Evolutionary conservation across 2,888 invertebrate species (phyloP).

Genomic region (Lasioglossum morio): DNA sequence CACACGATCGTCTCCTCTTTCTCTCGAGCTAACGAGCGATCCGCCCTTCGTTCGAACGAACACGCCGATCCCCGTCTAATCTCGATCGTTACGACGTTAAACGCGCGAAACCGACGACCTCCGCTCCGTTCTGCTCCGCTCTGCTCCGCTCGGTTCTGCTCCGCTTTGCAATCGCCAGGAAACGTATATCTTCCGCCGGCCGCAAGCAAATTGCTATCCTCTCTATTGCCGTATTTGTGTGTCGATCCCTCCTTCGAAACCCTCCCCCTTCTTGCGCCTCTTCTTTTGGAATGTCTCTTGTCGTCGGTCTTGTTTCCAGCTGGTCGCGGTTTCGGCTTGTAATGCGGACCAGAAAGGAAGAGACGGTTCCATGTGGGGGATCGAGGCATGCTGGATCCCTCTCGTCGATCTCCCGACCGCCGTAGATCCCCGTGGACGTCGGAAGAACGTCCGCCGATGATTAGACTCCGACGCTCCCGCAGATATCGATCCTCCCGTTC

Average conservation of each 20-base stretch:
- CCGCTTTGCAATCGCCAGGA: slow-evolving; percentile 24
- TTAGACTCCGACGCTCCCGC: background rate
- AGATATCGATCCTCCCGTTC: background rate
- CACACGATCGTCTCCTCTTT: slow-evolving; percentile 9
- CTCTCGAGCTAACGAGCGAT: slow-evolving; percentile 62
- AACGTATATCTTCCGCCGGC: slow-evolving; percentile 44
- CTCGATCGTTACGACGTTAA: slow-evolving; percentile 69
- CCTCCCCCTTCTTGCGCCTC: background rate
- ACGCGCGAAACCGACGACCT: slow-evolving; percentile 64
- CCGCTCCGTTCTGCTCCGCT: slow-evolving; percentile 13
- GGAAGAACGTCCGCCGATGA: background rate
- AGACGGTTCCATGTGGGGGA: slow-evolving; percentile 30
- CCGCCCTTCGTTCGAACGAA: slow-evolving; percentile 41
- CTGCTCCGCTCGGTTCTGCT: slow-evolving; percentile 15
- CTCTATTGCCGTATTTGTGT: slow-evolving; percentile 63
- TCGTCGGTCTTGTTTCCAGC: slow-evolving; percentile 39
- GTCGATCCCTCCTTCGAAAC: background rate
- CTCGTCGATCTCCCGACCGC: background rate
- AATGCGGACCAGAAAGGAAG: slow-evolving; percentile 39
- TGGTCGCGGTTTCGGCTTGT: slow-evolving; percentile 38
- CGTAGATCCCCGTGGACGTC: background rate
- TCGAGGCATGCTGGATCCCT: slow-evolving; percentile 23
- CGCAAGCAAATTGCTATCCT: slow-evolving; percentile 66
- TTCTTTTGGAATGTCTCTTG: slow-evolving; percentile 49
- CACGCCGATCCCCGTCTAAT: slow-evolving; percentile 59